Evolutionary conservation across 2,797 vertebrate species (phyloP).

Genomic region (Silurus lanzhouensis): DNA sequence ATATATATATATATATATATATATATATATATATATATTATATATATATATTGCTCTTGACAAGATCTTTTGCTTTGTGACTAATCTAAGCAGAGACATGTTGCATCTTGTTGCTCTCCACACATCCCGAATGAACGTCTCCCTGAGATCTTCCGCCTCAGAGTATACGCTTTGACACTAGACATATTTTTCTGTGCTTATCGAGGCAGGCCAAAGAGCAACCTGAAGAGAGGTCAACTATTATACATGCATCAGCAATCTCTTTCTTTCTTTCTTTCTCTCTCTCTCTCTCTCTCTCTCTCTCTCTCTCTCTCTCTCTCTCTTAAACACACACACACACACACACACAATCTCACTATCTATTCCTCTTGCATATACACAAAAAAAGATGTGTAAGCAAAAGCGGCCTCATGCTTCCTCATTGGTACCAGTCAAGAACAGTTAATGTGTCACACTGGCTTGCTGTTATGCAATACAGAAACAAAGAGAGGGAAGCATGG

Average conservation of each 20-base stretch:
- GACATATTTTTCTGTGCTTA: neutral
- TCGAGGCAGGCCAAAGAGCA: neutral
- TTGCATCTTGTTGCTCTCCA: neutral
- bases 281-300: too few species aligned
- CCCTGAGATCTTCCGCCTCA: neutral
- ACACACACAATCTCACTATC: neutral
- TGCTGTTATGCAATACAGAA: slow-evolving; percentile 19
- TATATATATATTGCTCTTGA: too few species aligned
- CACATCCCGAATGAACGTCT: neutral
- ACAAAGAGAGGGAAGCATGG: slow-evolving; percentile 3
- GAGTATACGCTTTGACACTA: neutral
- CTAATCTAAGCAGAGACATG: neutral
- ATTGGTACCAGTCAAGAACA: slow-evolving; percentile 5
- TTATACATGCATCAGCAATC: slow-evolving; percentile 10
- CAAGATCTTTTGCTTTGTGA: too few species aligned
- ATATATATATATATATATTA: too few species aligned
- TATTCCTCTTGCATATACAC: neutral
- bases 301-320: too few species aligned
- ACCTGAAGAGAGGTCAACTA: slow-evolving; percentile 5
- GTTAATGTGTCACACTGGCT: slow-evolving; percentile 16
- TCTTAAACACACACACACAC: neutral
- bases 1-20: too few species aligned
- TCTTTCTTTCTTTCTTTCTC: neutral
- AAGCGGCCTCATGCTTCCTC: slow-evolving; percentile 19
- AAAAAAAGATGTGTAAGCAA: slow-evolving; percentile 17